Evolutionary conservation across 2,113 vertebrate genomes (phyloP), one percentile per base, ranked within the genome.

Genomic region (Otocyon megalotis): DNA sequence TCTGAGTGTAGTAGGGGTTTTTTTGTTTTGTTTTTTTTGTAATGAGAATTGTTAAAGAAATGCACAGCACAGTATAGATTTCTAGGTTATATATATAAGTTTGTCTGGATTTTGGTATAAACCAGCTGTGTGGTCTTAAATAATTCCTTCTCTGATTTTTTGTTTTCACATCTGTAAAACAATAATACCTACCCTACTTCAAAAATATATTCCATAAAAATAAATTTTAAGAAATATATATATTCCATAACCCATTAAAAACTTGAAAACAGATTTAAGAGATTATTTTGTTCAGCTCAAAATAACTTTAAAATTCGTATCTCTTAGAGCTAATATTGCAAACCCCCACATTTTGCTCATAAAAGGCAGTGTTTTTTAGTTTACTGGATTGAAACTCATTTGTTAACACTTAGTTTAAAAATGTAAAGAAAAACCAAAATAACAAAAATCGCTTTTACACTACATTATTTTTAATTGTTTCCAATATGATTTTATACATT

Each of bases 381-480:
- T 69, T 82, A 37, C 4, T 88, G 26, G 3, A 62, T 83, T 53
- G 5, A 83, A 96, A 69, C 37, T 82, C 32, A 7, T 74, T 89
- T 93, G n/a, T 62, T 88, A 62, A 63, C 71, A 69, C 50, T 65
- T 60, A 65, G 14, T 60, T 92, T 67, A 9, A 85, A 62, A 60
- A 74, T 67, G 72, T 19, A 50, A 90, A 90, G 79, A 48, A 80
- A 90, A 8, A n/a, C 1, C 60, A 84, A 20, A 71, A 43, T 74
- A 92, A 69, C n/a, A 88, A 43, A 62, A 53, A 84, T 84, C 8
- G 11, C 6, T 65, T 12, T 83, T 71, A 28, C 13, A 53, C 65
- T 79, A 60, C 82, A 76, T 43, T 94, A 14, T 48, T 63, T 93
- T 87, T 69, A 43, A 0, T 94, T 26, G n/a, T 71, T 97, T 79